Evolutionary conservation across 2,888 invertebrate genomes (phyloP), one percentile per base, ranked within the genome.

Genomic region (Tetragonisca angustula): DNA sequence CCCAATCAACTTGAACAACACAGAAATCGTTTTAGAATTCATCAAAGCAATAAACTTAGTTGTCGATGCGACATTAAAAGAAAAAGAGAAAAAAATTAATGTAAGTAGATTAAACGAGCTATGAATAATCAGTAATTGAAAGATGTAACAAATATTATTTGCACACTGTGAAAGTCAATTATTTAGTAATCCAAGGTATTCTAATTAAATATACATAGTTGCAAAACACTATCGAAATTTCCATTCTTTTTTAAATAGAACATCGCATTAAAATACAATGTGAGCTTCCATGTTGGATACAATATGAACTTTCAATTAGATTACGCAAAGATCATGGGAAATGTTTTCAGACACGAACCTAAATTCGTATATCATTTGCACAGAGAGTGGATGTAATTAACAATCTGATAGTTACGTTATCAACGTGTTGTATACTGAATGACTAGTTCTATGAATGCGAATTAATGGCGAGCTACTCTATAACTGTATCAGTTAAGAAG

Each of bases 351-450:
- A n/a, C 32, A 24, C 43, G 24, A 50, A 24, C n/a, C 6, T 19
- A 21, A 49, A 50, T 59, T 27, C 21, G 21, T 19, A 17, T 17
- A 43, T 59, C 50, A n/a, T 76, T 76, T 76, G 59, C 59, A 50
- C 50, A 9, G 24, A 17, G 24, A 79, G 15, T 65, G 17, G 49
- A 56, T 43, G 54, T 11, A 36, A 61, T 43, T 36, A 11, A 43
- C 0, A 50, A 27, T 9, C 27, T 11, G 50, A 24, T 27, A 21
- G 19, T 71, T 59, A 69, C n/a, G 11, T 62, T 71, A 11, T 24
- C 61, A 61, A 52, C 50, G 17, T 17, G 19, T 61, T 61, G 32
- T 17, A 15, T 9, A 36, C 36, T 36, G 36, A 36, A 9, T 43
- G 43, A 43, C 43, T 1, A 43, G 9, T 43, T 43, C 43, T 43